Percentiles rank a stretch among this genome's conserved stretches.
phyloP scores from a whole-genome alignment of 2,888 invertebrate genomes.

The Dastarcus helophoroides region DNA sequence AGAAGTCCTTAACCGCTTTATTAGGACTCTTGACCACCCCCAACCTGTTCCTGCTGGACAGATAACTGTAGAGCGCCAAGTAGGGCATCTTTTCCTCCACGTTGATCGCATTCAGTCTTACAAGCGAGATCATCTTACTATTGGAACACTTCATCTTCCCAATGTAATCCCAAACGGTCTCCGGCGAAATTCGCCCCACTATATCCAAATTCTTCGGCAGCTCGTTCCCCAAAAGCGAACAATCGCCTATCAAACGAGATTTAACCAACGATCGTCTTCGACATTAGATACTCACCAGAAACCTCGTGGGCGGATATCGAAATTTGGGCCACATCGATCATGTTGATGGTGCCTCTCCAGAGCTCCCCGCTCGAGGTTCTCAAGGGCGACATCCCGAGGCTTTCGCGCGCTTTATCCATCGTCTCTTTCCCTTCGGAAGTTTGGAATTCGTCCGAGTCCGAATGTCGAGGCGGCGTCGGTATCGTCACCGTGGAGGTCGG shows the following conservation, averaged over 20 bases:
- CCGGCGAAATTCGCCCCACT: conserved; percentile 83
- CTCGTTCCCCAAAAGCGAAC: conserved; percentile 56
- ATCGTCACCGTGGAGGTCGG: conserved; percentile 69
- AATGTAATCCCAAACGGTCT: conserved; percentile 89
- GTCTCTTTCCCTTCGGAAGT: conserved; percentile 10
- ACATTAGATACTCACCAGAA: conserved; percentile 25
- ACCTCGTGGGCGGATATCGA: conserved; percentile 73
- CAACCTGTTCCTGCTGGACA: conserved; percentile 69
- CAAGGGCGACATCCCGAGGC: conserved; percentile 14
- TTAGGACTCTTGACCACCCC: conserved; percentile 76
- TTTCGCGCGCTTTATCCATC: conserved; percentile 8
- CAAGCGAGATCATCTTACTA: conserved; percentile 76
- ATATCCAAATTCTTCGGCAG: conserved; percentile 70
- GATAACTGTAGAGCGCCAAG: conserved; percentile 75
- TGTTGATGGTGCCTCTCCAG: conserved; percentile 79
- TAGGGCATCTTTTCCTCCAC: conserved; percentile 78
- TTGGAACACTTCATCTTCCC: conserved; percentile 79
- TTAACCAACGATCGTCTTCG: neutral
- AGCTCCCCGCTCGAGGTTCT: conserved; percentile 23
- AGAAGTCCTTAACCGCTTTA: conserved; percentile 83
- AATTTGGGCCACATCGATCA: conserved; percentile 85
- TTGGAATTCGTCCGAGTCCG: conserved; percentile 28
- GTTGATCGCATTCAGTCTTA: conserved; percentile 69
- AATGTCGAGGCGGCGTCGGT: conserved; percentile 41
- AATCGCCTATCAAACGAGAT: conserved; percentile 42